A percentile compares a stretch with the other conserved stretches of the same genome.
Conservation (phyloP, 2,888 invertebrate species). For the Chromoteleia sp. region DNA sequence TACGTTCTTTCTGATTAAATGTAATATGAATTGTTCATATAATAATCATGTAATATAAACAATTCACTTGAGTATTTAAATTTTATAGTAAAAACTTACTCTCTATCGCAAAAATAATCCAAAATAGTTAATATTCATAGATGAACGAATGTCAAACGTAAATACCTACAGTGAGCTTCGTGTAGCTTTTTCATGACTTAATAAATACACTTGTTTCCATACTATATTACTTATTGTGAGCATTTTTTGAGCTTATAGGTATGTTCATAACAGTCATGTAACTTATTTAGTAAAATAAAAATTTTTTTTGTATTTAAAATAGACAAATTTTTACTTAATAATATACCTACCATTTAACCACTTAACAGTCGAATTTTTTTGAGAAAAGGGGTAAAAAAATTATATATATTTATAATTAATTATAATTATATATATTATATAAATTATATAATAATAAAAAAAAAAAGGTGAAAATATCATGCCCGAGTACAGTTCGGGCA, state of each 20-base stretch:
- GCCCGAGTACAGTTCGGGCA: too few species aligned
- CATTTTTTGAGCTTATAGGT: conserved; percentile 47
- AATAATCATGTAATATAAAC: conserved; percentile 7
- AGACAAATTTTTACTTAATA: too few species aligned
- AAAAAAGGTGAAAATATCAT: too few species aligned
- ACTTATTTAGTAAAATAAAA: conserved; percentile 24
- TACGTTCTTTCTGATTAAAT: conserved; percentile 10
- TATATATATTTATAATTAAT: too few species aligned
- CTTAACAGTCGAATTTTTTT: too few species aligned
- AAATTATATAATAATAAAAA: too few species aligned
- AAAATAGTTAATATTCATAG: conserved; percentile 8
- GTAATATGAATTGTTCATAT: conserved; percentile 28
- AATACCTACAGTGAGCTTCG: conserved; percentile 52
- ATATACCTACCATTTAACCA: too few species aligned
- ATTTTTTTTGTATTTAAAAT: too few species aligned
- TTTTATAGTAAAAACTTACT: conserved; percentile 30
- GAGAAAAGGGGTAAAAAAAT: too few species aligned
- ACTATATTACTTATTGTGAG: conserved; percentile 39
- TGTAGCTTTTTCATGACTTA: conserved; percentile 58
- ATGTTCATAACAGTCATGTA: conserved; percentile 22
- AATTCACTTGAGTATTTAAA: conserved; percentile 42
- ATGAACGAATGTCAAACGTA: conserved; percentile 43
- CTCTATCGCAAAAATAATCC: conserved; percentile 24
- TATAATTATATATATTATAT: too few species aligned
- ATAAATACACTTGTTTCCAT: conserved; percentile 44